A percentile compares a stretch with the other conserved stretches of the same genome.
phyloP scores from a whole-genome alignment of 2,888 invertebrate genomes.

The Entomobrya proxima region DNA sequence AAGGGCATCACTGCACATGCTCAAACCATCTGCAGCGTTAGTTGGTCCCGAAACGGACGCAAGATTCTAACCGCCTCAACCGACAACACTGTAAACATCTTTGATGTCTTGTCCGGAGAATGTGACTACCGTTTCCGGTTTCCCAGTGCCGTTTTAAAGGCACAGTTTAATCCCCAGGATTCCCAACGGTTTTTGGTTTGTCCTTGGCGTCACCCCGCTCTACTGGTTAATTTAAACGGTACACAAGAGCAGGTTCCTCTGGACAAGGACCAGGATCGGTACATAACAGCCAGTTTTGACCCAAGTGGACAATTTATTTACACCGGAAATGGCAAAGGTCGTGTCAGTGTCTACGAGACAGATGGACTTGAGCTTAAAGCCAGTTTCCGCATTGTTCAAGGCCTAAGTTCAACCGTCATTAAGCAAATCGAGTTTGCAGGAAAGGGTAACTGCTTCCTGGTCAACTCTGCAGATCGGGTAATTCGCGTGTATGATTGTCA shows the following conservation, averaged over 20 bases:
- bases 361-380: no score
- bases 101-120: constrained; percentile 96
- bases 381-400: constrained; percentile 95
- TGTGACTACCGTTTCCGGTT: constrained; percentile 91
- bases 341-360: constrained; percentile 90
- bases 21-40: constrained; percentile 92
- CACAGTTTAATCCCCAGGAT: constrained; percentile 97
- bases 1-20: constrained; percentile 98
- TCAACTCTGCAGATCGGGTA: constrained; percentile 97
- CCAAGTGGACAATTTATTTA: constrained; percentile 94
- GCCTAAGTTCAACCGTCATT: constrained; percentile 95
- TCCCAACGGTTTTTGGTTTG: constrained; percentile 92
- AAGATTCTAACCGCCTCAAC: constrained; percentile 93
- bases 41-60: constrained; percentile 83
- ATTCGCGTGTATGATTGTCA: constrained; percentile 96
- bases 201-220: constrained; percentile 96
- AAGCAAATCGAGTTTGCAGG: constrained; percentile 99
- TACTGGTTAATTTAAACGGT: constrained; percentile 91
- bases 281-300: constrained; percentile 98
- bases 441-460: constrained; percentile 95
- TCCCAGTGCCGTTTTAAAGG: constrained; percentile 81
- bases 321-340: constrained; percentile 97
- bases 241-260: constrained; percentile 91
- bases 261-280: constrained; percentile 97
- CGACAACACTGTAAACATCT: constrained; percentile 97